Evolutionary conservation across 2,113 vertebrate genomes (phyloP), one percentile per base, ranked within the genome.

Genomic region (Galbula dea): DNA sequence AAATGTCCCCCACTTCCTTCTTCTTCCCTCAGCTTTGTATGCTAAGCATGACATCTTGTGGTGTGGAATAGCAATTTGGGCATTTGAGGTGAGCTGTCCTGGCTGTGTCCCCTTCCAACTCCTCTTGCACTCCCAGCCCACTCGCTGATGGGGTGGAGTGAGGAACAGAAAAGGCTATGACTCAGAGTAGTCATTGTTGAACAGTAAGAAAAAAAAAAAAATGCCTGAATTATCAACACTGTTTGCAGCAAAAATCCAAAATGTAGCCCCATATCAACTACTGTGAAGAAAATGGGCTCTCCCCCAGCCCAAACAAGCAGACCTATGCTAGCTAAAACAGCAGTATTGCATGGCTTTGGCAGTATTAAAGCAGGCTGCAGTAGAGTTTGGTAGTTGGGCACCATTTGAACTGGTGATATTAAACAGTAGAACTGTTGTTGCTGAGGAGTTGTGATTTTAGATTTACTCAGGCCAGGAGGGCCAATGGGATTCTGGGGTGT

Each of bases 301-400:
- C 18, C 15, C 21, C 32, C 26, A 68, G 11, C 10, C 27, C 22
- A 89, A 89, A 65, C 5, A 26, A 69, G 11, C 23, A 73, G 49
- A 65, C 10, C 13, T 54, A 2, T 49, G 24, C 69, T 62, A 49
- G 29, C 29, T 43, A 49, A 51, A 73, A 19, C 7, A 46, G 36
- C 30, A 8, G 36, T 55, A 0, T 29, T 13, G 15, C 0, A 0
- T 65, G 37, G 12, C 80, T 59, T 59, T 12, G 7, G 30, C 36
- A 36, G 16, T 36, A 9, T 37, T n/a, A 3, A 1, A 69, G 51
- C 29, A 81, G 62, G 20, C 30, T 90, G n/a, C 37, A 49, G 41
- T 1, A 45, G 30, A 57, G 21, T 32, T 67, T 55, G 71, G 6
- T 71, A 21, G 26, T 3, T 12, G 22, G 20, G 12, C 12, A 18